Evolutionary conservation across 2,797 vertebrate species (phyloP), one percentile per base, ranked within the genome.

Genomic region (Chaetodon trifasciatus): DNA sequence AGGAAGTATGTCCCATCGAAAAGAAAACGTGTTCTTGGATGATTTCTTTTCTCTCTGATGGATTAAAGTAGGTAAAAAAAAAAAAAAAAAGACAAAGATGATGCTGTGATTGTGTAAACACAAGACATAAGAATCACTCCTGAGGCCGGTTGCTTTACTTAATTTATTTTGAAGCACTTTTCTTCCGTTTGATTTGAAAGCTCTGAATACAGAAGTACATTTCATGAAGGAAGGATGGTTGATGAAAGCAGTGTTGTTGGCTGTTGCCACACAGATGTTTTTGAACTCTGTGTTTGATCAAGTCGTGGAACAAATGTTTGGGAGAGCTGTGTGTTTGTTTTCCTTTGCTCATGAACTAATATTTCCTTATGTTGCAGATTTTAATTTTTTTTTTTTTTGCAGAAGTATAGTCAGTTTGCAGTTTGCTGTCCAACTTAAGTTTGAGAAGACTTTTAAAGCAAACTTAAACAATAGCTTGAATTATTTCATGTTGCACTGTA

Each of bases 401-500:
- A 83, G 58, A 47, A 70, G 19, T 81, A 53, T 62, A 76, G 60
- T 71, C 37, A 13, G 40, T 73, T 49, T 79, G 74, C 8, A 58
- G 53, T 74, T 32, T 79, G 62, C 78, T 57, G 67, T 88, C 78
- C 24, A 69, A 53, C 68, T 81, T 79, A 49, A 68, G 63, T 88
- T 80, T 88, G 52, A 76, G 17, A 56, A 76, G 44, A 28, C 21
- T 85, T 84, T 86, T 67, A 79, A 78, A 77, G 50, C 85, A 76
- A 67, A 71, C 60, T 57, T 69, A 47, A 71, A 84, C 70, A 50
- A 69, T 60, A 75, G 88, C 82, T 92, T 86, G 81, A 90, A 80
- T 83, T 79, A 78, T 15, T 65, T 81, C 37, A 78, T 82, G 81
- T 90, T 90, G 89, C 90, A 91, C 89, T 85, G 85, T 86, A 89